Evolutionary conservation across 2,888 invertebrate species (phyloP), one percentile per base, ranked within the genome.

Genomic region (Xestia ashworthii): DNA sequence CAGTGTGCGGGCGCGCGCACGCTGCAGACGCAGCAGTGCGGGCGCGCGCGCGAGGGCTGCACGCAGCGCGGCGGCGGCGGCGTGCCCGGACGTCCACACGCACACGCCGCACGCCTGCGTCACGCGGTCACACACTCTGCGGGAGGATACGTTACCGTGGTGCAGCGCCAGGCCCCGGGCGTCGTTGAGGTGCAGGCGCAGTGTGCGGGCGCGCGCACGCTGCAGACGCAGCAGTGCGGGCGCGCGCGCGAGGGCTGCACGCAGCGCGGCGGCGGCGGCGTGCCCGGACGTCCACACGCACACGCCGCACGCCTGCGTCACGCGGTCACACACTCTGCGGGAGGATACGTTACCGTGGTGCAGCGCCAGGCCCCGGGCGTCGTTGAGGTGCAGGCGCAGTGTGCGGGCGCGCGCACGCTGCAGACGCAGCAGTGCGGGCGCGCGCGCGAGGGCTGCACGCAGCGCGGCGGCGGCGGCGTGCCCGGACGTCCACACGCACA

Each of bases 1-100:
- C 97, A 96, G 25, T 98, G 97, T 46, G 98, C 76, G 25, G 0
- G 90, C 90, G 8, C 90, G 79, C 19, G 89, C 78, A 0, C 91
- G 81, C 85, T 88, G 90, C 88, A 91, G 79, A 0, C 89, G 87
- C 76, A 92, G 83, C 41, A 82, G 79, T 53, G 93, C 92, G 80
- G 90, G 90, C 65, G 88, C 90, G 76, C 92, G 93, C 80, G 88
- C 88, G 78, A 95, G 91, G 16, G 94, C 95, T 0, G 89, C 92
- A 0, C 95, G 94, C 88, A 96, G 88, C 9, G 94, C 95, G 9
- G 89, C 91, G 3, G 90, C 91, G 48, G 93, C 92, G 0, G 85
- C 84, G 62, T 82, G 82, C 1, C 94, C 96, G 88, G 92, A 91
- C 71, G 92, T 91, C 95, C 95, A 95, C 89, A 86, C 91, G 83